These are phyloP conservation scores for Siderastrea siderea DNA, from an alignment of 92 coral and sea anemone genomes.

Conservation along the genomic window DNA sequence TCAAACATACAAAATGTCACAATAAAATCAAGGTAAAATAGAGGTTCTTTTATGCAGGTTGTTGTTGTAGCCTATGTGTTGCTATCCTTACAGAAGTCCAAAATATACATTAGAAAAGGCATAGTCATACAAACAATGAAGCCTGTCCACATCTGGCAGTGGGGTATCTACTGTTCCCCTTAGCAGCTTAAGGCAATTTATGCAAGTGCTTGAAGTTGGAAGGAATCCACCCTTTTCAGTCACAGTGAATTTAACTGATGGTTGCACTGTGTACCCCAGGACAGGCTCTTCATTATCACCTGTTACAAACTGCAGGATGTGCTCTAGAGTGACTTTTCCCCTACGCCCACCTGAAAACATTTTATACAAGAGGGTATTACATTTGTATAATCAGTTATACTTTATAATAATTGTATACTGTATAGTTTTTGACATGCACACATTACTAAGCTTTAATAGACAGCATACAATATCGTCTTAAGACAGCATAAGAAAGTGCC, in stretches of 20 bases:
- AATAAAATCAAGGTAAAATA: background rate
- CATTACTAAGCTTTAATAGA: conserved; percentile 6
- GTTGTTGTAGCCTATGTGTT: background rate
- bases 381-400: background rate
- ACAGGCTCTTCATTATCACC: conserved; percentile 62
- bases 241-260: conserved; percentile 41
- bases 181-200: conserved; percentile 51
- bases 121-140: conserved; percentile 53
- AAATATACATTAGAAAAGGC: conserved; percentile 67
- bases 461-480: conserved; percentile 5
- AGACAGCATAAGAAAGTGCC: background rate
- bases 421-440: background rate
- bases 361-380: conserved; percentile 7
- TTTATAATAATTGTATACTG: background rate
- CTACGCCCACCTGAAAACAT: conserved; percentile 65
- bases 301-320: conserved; percentile 63
- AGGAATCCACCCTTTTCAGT: conserved; percentile 31
- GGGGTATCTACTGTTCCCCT: conserved; percentile 44
- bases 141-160: conserved; percentile 31
- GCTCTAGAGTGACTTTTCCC: conserved; percentile 51
- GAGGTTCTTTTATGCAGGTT: background rate
- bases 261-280: conserved; percentile 51
- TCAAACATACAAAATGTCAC: conserved; percentile 8
- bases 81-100: conserved; percentile 38
- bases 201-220: conserved; percentile 70